Conservation (phyloP, 2,888 invertebrate genomes). For the Agrochola circellaris region DNA sequence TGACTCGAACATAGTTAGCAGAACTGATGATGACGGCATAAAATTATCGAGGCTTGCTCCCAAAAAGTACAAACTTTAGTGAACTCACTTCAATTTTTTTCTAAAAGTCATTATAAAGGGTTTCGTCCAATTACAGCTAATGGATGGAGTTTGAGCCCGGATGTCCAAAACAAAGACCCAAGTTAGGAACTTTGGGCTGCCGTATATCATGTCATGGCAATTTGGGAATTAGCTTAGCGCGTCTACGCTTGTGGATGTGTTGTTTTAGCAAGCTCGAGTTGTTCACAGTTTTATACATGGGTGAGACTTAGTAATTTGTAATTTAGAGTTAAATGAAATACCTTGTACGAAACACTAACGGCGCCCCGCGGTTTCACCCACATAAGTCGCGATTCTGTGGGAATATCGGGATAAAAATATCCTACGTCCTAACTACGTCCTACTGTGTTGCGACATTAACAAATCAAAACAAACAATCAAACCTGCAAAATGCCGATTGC, state of each 20-base stretch:
- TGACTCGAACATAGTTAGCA: constrained; percentile 1
- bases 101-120: constrained; percentile 67
- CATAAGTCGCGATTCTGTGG: no score
- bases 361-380: no score
- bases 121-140: constrained; percentile 71
- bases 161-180: constrained; percentile 55
- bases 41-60: constrained; percentile 23
- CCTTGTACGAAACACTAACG: neutral
- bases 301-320: no score
- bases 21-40: constrained; percentile 35
- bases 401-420: no score
- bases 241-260: neutral
- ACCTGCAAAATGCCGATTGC: no score
- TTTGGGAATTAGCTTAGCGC: constrained; percentile 42
- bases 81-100: constrained; percentile 62
- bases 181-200: constrained; percentile 47
- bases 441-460: no score
- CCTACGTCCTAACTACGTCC: no score
- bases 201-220: constrained; percentile 54
- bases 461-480: no score
- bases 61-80: constrained; percentile 36
- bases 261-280: neutral
- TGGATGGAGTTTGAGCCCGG: constrained; percentile 67
- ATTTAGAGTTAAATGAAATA: neutral
- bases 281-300: neutral